Conservation (phyloP, 2,888 invertebrate species). For the Himalopsyche tibetana region DNA sequence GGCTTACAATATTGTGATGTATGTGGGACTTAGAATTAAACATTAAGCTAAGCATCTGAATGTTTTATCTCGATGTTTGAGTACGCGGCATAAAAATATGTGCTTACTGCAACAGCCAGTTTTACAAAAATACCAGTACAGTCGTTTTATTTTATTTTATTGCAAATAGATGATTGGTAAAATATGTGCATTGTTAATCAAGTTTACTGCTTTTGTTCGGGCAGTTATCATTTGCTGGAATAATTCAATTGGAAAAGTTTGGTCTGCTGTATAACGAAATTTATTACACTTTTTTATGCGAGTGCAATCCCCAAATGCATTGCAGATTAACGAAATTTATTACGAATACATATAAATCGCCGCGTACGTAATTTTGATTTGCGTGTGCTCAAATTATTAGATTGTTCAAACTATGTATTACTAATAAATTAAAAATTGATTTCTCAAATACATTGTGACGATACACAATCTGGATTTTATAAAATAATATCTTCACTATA, state of each 20-base stretch:
- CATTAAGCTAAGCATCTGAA: too few relatives aligned
- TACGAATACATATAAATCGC: neutral
- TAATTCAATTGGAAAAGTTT: conserved; percentile 49
- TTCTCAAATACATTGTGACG: too few relatives aligned
- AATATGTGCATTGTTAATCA: conserved; percentile 51
- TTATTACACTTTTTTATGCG: conserved; percentile 42
- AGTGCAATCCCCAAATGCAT: conserved; percentile 1
- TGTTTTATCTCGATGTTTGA: neutral
- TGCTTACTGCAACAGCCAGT: neutral
- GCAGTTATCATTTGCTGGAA: conserved; percentile 35
- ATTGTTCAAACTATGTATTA: too few relatives aligned
- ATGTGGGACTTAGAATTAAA: too few relatives aligned
- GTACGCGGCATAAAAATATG: neutral
- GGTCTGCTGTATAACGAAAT: conserved; percentile 24
- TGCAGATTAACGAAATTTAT: conserved; percentile 6
- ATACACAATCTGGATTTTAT: too few relatives aligned
- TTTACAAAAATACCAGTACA: neutral
- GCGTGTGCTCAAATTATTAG: neutral
- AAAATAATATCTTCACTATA: too few relatives aligned
- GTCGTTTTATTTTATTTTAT: conserved; percentile 26
- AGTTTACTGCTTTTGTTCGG: conserved; percentile 48
- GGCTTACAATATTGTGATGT: too few relatives aligned
- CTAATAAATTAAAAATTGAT: too few relatives aligned
- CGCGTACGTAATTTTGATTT: neutral
- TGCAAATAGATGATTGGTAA: conserved; percentile 46